Evolutionary conservation across 1,140 invertebrate species (phyloP), one percentile per base, ranked within the genome.

Genomic region (Zaprionus africanus): DNA sequence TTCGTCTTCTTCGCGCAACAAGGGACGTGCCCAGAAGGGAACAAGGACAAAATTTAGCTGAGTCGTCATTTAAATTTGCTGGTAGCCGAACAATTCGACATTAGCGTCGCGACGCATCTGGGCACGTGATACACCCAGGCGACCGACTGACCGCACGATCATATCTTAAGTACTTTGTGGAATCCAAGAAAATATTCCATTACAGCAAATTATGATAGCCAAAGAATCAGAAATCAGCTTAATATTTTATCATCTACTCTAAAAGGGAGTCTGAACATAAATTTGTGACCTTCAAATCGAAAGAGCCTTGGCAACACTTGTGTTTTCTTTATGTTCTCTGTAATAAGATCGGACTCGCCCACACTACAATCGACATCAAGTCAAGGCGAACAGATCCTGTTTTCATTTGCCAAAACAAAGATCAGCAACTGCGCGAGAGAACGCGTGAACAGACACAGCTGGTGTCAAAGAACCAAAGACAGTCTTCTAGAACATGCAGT

Each of bases 1-100:
- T 49, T 53, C 13, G 34, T 34, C n/a, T 7, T n/a, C 41, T n/a
- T 46, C n/a, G 41, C 2, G 46, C 5, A 51, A 34, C 76, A 56
- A 65, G 62, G 59, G 73, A 73, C 71, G 72, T 72, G 72, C 58
- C 61, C 46, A 75, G 68, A 72, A 75, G 68, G 72, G 72, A 72
- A 78, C 43, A 60, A 75, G 57, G 69, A 76, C 73, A 76, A 70
- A 59, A 43, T 38, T 71, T 54, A 41, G 67, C 68, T 62, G 66
- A 66, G 72, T 75, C 65, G 83, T 66, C 79, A 78, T 74, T 79
- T 75, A 74, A 75, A 81, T 88, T 78, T 87, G 17, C n/a, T 24
- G 84, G 81, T 87, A 87, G 84, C 78, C 81, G 82, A 73, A 87
- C 83, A 87, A 87, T 88, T 87, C 82, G 83, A 75, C 83, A 88